phyloP scores from a whole-genome alignment of 2,888 invertebrate genomes.

The Drosophila infuscata region DNA sequence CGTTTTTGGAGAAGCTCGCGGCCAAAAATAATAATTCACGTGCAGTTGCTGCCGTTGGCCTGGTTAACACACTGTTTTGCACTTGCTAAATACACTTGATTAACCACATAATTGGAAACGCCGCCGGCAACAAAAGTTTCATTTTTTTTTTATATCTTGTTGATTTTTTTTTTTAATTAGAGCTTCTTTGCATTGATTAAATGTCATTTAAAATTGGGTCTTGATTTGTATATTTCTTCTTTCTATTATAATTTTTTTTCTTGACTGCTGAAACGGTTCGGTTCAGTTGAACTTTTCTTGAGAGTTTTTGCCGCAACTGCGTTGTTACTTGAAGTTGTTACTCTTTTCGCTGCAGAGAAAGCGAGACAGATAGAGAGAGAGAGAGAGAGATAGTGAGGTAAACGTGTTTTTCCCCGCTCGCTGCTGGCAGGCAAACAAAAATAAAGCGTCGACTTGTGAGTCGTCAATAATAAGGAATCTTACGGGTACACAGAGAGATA shows the following conservation, averaged over 20 bases:
- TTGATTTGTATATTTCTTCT: slow-evolving; percentile 17
- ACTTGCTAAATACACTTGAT: slow-evolving; percentile 60
- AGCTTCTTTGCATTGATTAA: slow-evolving; percentile 35
- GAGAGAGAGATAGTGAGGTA: slow-evolving; percentile 34
- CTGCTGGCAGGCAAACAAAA: slow-evolving; percentile 61
- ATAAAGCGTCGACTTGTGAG: slow-evolving; percentile 55
- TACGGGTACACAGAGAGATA: slow-evolving; percentile 66
- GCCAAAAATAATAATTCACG: slow-evolving; percentile 64
- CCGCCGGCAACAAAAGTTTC: slow-evolving; percentile 26
- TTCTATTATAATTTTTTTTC: slow-evolving; percentile 10
- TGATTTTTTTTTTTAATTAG: slow-evolving; percentile 49
- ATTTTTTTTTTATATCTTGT: slow-evolving; percentile 1
- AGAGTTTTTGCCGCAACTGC: slow-evolving; percentile 49
- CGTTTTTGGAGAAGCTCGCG: slow-evolving; percentile 24
- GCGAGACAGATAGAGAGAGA: not conserved
- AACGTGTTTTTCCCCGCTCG: slow-evolving; percentile 76
- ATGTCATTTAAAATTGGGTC: slow-evolving; percentile 26
- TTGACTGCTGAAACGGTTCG: slow-evolving; percentile 48
- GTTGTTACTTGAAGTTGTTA: slow-evolving; percentile 51
- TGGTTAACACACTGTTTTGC: slow-evolving; percentile 33
- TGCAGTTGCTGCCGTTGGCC: slow-evolving; percentile 38
- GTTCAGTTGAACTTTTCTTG: slow-evolving; percentile 56
- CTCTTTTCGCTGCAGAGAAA: slow-evolving; percentile 33
- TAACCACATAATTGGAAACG: slow-evolving; percentile 45
- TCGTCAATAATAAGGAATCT: slow-evolving; percentile 67